These are phyloP conservation scores for Uloborus diversus DNA, from an alignment of 1,140 invertebrate genomes.

Conservation along the genomic window DNA sequence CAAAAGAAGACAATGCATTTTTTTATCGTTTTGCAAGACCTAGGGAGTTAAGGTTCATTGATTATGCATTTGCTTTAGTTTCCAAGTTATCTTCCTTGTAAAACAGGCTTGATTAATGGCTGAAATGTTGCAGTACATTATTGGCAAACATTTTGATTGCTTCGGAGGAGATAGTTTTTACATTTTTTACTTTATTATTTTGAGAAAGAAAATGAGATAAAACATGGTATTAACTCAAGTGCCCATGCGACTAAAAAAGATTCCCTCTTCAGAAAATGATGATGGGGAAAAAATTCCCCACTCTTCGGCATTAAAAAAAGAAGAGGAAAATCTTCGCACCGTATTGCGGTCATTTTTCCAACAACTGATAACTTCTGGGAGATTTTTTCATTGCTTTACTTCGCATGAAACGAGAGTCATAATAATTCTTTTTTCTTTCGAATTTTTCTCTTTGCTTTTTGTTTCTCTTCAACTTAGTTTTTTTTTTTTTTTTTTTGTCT, in stretches of 20 bases:
- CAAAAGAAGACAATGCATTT: constrained; percentile 44
- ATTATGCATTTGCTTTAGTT: constrained; percentile 56
- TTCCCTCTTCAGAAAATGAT: constrained; percentile 49
- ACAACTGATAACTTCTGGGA: constrained; percentile 54
- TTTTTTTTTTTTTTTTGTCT: constrained; percentile 10
- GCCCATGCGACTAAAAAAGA: constrained; percentile 53
- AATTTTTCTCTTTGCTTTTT: constrained; percentile 35
- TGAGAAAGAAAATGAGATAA: constrained; percentile 55
- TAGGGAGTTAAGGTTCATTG: constrained; percentile 40
- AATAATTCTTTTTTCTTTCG: constrained; percentile 56
- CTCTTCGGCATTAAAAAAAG: constrained; percentile 53
- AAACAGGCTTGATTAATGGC: constrained; percentile 55
- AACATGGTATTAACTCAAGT: constrained; percentile 56
- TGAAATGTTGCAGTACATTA: constrained; percentile 56
- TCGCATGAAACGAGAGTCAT: constrained; percentile 50
- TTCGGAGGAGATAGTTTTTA: constrained; percentile 38
- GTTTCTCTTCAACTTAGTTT: constrained; percentile 1
- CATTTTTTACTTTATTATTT: constrained; percentile 51
- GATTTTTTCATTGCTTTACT: constrained; percentile 49
- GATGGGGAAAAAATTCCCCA: constrained; percentile 55
- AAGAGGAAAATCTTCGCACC: constrained; percentile 24
- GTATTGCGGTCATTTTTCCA: constrained; percentile 56
- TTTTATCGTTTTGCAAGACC: not conserved
- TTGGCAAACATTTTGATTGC: constrained; percentile 57
- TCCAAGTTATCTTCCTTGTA: constrained; percentile 56